Evolutionary conservation across 92 coral and sea anemone genomes (phyloP), one percentile per base, ranked within the genome.

Genomic region (Epizoanthus illoricatus): DNA sequence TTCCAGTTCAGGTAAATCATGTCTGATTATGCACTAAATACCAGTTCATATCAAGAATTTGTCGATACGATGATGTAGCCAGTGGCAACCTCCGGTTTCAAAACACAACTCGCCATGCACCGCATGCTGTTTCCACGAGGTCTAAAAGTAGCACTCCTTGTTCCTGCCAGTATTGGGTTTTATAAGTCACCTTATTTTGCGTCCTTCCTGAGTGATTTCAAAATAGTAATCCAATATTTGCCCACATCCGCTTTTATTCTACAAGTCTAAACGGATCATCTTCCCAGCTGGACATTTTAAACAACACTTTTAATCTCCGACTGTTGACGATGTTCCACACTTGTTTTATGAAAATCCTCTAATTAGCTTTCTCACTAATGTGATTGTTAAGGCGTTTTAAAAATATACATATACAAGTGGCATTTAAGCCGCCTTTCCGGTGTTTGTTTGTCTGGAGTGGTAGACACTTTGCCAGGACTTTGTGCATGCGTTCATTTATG

Each of bases 311-410:
- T 71, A 47, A 71, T 49, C 33, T n/a, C 18, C 52, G 47, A 7
- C 59, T 71, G 28, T 71, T n/a, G 76, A 71, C 59, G 60, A 71
- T 49, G 17, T 55, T 18, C 59, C 19, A 21, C 57, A 71, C 76
- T 71, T 49, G 59, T 40, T 68, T 19, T 71, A 47, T 60, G 15
- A 42, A 71, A 71, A 71, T 71, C 60, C 76, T 71, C 52, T 71
- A 71, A 45, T 71, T 71, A 47, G 60, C 59, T 71, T 71, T 47
- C 16, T 57, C n/a, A 15, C 75, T 47, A 71, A 71, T 71, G 24
- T 57, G 21, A 33, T 39, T 45, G 45, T n/a, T 68, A 68, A 39
- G 23, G n/a, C 70, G 33, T 28, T 65, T 28, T 24, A 41, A 68
- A 68, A 68, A 68, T 68, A 68, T 10, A 68, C 60, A 15, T 45